These are phyloP conservation scores for Rhegmatorhina hoffmannsi DNA, from an alignment of 2,113 vertebrate genomes.

Conservation along the genomic window DNA sequence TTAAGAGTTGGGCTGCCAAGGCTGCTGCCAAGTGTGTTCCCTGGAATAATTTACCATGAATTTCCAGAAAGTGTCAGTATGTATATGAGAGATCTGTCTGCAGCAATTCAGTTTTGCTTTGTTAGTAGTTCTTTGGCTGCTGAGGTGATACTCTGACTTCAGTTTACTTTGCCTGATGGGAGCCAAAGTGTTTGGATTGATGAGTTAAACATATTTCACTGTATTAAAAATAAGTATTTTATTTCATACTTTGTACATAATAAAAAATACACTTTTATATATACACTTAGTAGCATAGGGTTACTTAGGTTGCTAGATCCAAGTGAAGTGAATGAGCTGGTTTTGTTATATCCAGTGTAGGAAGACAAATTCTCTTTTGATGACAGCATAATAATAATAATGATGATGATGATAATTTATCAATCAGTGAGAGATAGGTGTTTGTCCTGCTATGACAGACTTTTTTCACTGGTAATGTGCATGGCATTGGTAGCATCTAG, in stretches of 20 bases:
- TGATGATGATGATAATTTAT: not conserved
- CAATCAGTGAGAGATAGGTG: not conserved
- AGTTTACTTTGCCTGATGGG: not conserved
- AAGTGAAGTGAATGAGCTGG: not conserved
- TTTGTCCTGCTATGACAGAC: not conserved
- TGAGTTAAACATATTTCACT: not conserved
- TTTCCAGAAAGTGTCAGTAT: not conserved
- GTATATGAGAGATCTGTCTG: not conserved
- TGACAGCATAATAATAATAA: not conserved
- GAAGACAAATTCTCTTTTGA: not conserved
- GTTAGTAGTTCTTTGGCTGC: not conserved
- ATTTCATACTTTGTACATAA: not conserved
- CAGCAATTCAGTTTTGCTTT: not conserved
- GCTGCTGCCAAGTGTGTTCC: not conserved
- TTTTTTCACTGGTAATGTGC: not conserved
- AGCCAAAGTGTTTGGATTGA: not conserved
- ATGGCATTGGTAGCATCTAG: not conserved
- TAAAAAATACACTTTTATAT: not conserved
- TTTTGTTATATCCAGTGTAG: not conserved
- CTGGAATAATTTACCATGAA: not conserved
- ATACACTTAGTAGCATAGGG: not conserved
- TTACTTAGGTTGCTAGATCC: not conserved
- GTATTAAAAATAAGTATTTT: not conserved
- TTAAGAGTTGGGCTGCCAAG: not conserved
- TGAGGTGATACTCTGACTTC: not conserved